phyloP scores from a whole-genome alignment of 2,113 vertebrate genomes.

The Sceloporus undulatus region DNA sequence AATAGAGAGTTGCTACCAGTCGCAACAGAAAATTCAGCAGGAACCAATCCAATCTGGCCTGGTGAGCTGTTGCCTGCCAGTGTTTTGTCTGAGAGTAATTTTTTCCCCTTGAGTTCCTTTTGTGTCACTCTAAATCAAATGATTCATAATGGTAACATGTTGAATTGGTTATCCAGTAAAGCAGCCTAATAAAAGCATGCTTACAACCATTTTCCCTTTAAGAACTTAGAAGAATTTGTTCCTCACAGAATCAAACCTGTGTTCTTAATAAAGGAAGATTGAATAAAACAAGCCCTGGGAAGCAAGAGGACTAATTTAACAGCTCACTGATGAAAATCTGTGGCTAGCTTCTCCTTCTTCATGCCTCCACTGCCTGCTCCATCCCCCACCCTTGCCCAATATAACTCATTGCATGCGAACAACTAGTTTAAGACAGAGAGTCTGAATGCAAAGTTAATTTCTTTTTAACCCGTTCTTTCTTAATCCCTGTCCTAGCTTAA shows the following conservation, averaged over 20 bases:
- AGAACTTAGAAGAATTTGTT: conserved; percentile 79
- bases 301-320: conserved; percentile 67
- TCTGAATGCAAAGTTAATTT: conserved; percentile 72
- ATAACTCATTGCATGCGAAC: conserved; percentile 63
- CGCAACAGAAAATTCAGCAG: conserved; percentile 61
- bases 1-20: conserved; percentile 64
- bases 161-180: conserved; percentile 76
- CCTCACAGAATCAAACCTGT: conserved; percentile 72
- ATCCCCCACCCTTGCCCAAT: conserved; percentile 26
- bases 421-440: conserved; percentile 62
- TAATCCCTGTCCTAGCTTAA: conserved; percentile 57
- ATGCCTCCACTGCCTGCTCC: background rate
- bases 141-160: conserved; percentile 77
- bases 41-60: conserved; percentile 70
- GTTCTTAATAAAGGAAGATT: conserved; percentile 77
- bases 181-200: conserved; percentile 71
- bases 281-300: conserved; percentile 70
- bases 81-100: conserved; percentile 72
- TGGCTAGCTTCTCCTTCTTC: conserved; percentile 34
- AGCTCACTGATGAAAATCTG: conserved; percentile 72
- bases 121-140: conserved; percentile 73
- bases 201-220: conserved; percentile 73
- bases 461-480: conserved; percentile 55
- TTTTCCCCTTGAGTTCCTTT: conserved; percentile 58
- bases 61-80: conserved; percentile 59